Base-by-base conservation (phyloP, 1,140 invertebrate species). In the Drosophila orena region DNA sequence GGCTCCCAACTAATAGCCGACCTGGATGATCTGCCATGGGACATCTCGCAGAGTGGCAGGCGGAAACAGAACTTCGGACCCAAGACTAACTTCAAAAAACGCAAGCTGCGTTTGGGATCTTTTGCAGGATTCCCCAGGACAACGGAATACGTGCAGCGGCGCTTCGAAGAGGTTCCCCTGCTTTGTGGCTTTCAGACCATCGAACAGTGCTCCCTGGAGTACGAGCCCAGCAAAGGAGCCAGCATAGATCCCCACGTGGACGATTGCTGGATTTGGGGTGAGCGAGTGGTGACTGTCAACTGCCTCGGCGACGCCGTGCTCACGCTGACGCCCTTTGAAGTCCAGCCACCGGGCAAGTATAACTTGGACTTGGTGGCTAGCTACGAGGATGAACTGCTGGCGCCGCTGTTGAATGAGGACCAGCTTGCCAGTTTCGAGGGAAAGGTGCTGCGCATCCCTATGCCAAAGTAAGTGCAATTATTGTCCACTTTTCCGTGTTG, bases 31-130 rank as follows among this genome's bases (percentile, higher is more conserved):
- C 93, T 97, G 50, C 95, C 96, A 2, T 99, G 98, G 98, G 95
- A 96, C 69, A 93, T 94, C 37, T 99, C 98, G 2, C 98, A 99
- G 93, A 99, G 98, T 93, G 99, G 98, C 4, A 94, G 99, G 55
- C 95, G 97, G 69, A 99, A 99, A 93, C 98, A 99, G 95, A 99
- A 99, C 93, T 99, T 96, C 94, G 99, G 99, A 12, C 98, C 99
- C 3, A 99, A 99, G 93, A 98, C 98, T 22, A 99, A 99, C 93
- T 99, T 99, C 90, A 99, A 99, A 90, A 98, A 98, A 90, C 94
- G 95, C 76, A 98, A 97, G 92, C 92, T 99, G 15, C 95, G 95
- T 66, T 64, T 95, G 49, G 97, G 96, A 1, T 92, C 94, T 37
- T 99, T 99, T 86, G 93, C 94, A 58, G 99, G 99, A 1, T 97